These are phyloP conservation scores for Garra rufa DNA, from an alignment of 2,113 vertebrate genomes.

Conservation along the genomic window DNA sequence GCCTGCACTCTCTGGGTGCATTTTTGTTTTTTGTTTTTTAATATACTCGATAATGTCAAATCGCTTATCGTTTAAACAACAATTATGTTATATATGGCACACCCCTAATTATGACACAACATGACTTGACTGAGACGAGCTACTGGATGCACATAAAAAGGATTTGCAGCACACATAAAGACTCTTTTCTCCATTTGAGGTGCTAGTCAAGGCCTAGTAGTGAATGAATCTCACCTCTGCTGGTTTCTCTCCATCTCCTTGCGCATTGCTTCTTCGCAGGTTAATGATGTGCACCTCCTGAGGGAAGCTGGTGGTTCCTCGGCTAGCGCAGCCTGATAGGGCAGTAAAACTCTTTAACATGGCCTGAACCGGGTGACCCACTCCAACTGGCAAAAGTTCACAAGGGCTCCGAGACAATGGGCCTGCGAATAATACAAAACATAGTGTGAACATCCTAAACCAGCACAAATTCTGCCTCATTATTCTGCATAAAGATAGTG, in stretches of 20 bases:
- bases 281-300: constrained; percentile 95
- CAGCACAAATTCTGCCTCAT: background rate
- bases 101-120: background rate
- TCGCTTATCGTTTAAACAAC: too few species aligned
- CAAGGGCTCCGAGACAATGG: constrained; percentile 79
- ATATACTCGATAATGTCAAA: too few species aligned
- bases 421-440: constrained; percentile 71
- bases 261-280: constrained; percentile 75
- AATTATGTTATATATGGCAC: too few species aligned
- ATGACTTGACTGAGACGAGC: background rate
- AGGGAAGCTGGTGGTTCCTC: constrained; percentile 80
- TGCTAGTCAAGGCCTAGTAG: background rate
- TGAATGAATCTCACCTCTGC: constrained; percentile 77
- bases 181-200: too few species aligned
- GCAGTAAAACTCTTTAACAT: constrained; percentile 86
- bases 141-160: background rate
- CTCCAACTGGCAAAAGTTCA: constrained; percentile 83
- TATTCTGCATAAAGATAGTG: background rate
- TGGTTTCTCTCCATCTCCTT: constrained; percentile 69
- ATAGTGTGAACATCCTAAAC: constrained; percentile 38
- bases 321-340: constrained; percentile 91
- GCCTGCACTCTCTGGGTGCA: too few species aligned
- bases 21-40: too few species aligned
- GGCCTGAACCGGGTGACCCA: constrained; percentile 89
- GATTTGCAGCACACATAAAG: background rate